Conservation (phyloP, 2,888 invertebrate genomes). For the Epistrophella euchroma region DNA sequence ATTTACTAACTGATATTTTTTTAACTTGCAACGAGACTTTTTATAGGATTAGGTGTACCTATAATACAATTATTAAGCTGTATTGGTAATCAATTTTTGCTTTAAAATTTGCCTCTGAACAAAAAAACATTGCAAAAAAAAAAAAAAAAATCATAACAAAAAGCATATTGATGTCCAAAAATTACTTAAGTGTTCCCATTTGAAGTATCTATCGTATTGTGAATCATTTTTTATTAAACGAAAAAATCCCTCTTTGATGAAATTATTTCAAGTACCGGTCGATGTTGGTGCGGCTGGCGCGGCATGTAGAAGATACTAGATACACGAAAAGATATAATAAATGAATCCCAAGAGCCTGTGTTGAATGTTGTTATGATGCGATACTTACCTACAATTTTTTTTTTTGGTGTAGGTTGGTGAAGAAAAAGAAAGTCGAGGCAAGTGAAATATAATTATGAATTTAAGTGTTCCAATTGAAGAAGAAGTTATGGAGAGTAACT, state of each 20-base stretch:
- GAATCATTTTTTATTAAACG: constrained; percentile 45
- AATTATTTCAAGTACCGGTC: constrained; percentile 32
- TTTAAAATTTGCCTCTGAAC: neutral
- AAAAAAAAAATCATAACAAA: constrained; percentile 5
- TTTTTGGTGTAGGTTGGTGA: constrained; percentile 36
- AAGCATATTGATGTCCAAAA: constrained; percentile 40
- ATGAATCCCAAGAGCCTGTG: constrained; percentile 33
- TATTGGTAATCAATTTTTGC: constrained; percentile 36
- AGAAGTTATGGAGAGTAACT: neutral
- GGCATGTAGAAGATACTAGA: constrained; percentile 7
- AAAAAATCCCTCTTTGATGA: constrained; percentile 49
- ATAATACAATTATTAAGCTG: neutral
- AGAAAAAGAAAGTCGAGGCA: constrained; percentile 47
- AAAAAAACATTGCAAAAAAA: constrained; percentile 9
- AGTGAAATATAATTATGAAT: constrained; percentile 15
- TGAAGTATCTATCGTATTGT: constrained; percentile 56
- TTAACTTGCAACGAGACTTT: constrained; percentile 41
- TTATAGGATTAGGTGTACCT: constrained; percentile 35
- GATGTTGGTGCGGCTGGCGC: neutral
- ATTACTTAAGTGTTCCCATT: constrained; percentile 53
- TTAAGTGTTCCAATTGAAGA: constrained; percentile 11
- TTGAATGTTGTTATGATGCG: constrained; percentile 13
- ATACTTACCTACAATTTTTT: neutral
- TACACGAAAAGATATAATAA: constrained; percentile 44
- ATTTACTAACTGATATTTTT: constrained; percentile 37